phyloP scores from a whole-genome alignment of 92 coral and sea anemone genomes.

The Epizoanthus fatuus region DNA sequence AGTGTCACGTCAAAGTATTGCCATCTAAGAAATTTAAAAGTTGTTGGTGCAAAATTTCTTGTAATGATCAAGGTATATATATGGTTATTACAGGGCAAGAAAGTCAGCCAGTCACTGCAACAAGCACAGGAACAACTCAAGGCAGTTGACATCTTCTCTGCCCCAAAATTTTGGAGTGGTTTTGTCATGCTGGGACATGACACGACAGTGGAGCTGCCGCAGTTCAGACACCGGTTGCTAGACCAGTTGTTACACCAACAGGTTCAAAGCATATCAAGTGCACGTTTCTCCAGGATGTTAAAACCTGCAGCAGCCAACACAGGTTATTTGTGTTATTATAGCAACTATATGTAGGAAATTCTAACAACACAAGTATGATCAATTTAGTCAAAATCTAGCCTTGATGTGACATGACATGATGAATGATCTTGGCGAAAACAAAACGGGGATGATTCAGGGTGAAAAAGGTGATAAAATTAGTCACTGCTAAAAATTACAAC shows the following conservation, averaged over 20 bases:
- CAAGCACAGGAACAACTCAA: slow-evolving; percentile 68
- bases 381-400: too few species aligned
- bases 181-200: slow-evolving; percentile 86
- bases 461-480: too few species aligned
- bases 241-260: slow-evolving; percentile 67
- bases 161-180: slow-evolving; percentile 88
- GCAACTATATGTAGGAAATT: not conserved
- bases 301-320: slow-evolving; percentile 52
- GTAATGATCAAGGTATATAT: not conserved
- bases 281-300: slow-evolving; percentile 71
- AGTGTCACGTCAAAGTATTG: too few species aligned
- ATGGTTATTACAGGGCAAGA: slow-evolving; percentile 61
- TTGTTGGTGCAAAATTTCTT: not conserved
- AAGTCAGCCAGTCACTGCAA: slow-evolving; percentile 72
- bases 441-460: too few species aligned
- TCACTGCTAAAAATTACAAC: too few species aligned
- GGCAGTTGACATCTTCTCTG: slow-evolving; percentile 61
- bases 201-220: slow-evolving; percentile 73
- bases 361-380: not conserved
- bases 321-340: slow-evolving; percentile 38
- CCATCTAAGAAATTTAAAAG: too few species aligned
- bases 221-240: slow-evolving; percentile 69
- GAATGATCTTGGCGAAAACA: too few species aligned
- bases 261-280: slow-evolving; percentile 49
- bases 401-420: too few species aligned